These are phyloP conservation scores for Epinotia ramella DNA, from an alignment of 2,888 invertebrate genomes.

Conservation along the genomic window DNA sequence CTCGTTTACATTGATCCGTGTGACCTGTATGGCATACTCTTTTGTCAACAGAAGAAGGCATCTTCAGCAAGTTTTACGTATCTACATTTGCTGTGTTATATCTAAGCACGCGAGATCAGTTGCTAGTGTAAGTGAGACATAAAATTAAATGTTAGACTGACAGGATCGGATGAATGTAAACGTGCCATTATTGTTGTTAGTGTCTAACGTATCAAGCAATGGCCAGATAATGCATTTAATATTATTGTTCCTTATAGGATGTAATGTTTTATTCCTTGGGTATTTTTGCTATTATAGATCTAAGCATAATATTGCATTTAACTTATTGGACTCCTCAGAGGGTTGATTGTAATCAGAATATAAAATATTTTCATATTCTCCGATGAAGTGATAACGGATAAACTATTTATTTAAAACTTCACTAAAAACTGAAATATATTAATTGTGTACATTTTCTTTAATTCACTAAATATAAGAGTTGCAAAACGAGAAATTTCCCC, in stretches of 20 bases:
- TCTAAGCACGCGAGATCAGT: no score
- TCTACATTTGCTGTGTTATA: background rate
- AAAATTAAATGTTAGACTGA: no score
- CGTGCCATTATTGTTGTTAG: constrained; percentile 23
- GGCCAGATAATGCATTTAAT: constrained; percentile 69
- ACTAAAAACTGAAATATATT: constrained; percentile 2
- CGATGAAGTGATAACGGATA: constrained; percentile 24
- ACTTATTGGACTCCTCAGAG: constrained; percentile 45
- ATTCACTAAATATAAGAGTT: constrained; percentile 4
- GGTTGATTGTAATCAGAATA: constrained; percentile 23
- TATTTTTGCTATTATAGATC: constrained; percentile 64
- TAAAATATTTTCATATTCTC: constrained; percentile 39
- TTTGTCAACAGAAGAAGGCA: no score
- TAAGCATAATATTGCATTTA: constrained; percentile 71
- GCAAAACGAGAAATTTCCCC: background rate
- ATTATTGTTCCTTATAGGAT: constrained; percentile 69
- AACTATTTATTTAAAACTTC: constrained; percentile 9
- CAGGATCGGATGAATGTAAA: background rate
- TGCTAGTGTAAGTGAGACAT: no score
- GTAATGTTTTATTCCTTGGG: constrained; percentile 59
- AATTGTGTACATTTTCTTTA: constrained; percentile 1
- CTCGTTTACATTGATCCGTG: background rate
- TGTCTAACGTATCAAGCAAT: constrained; percentile 51
- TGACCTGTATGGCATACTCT: background rate
- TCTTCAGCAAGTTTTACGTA: no score